Conservation (phyloP, 2,113 vertebrate genomes). For the Albula goreensis region DNA sequence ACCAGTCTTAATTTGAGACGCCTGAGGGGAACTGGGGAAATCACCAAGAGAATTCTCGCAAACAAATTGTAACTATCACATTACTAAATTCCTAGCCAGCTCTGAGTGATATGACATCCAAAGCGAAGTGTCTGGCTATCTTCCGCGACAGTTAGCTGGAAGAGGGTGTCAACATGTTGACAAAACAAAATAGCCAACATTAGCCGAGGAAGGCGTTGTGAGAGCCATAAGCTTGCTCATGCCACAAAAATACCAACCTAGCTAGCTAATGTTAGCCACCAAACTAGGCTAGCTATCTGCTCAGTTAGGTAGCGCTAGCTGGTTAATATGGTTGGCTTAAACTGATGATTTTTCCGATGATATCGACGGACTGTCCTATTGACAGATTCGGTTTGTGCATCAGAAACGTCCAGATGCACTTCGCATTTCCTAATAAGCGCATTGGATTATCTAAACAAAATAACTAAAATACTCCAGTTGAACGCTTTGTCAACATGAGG, state of each 20-base stretch:
- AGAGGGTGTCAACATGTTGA: background rate
- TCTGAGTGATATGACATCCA: too few relatives aligned
- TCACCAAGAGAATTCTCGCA: too few relatives aligned
- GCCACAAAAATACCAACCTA: too few relatives aligned
- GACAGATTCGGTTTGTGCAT: background rate
- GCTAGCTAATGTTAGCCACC: background rate
- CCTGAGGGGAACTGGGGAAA: too few relatives aligned
- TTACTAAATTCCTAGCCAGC: too few relatives aligned
- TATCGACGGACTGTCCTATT: background rate
- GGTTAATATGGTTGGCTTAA: background rate
- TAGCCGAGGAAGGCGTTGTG: too few relatives aligned
- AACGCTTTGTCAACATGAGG: constrained; percentile 35
- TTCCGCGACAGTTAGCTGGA: background rate
- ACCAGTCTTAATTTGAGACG: too few relatives aligned
- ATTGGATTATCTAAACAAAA: background rate
- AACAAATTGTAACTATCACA: too few relatives aligned
- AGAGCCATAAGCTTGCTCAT: too few relatives aligned
- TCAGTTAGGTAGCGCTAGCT: background rate
- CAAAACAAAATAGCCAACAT: background rate
- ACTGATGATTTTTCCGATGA: background rate
- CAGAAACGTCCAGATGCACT: background rate
- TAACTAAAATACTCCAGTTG: background rate
- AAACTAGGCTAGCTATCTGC: background rate
- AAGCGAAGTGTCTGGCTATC: too few relatives aligned
- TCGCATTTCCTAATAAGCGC: background rate